Percentiles rank a stretch among this genome's conserved stretches.
phyloP scores from a whole-genome alignment of 2,888 invertebrate genomes.

The Kuschelorhynchus macadamiae region DNA sequence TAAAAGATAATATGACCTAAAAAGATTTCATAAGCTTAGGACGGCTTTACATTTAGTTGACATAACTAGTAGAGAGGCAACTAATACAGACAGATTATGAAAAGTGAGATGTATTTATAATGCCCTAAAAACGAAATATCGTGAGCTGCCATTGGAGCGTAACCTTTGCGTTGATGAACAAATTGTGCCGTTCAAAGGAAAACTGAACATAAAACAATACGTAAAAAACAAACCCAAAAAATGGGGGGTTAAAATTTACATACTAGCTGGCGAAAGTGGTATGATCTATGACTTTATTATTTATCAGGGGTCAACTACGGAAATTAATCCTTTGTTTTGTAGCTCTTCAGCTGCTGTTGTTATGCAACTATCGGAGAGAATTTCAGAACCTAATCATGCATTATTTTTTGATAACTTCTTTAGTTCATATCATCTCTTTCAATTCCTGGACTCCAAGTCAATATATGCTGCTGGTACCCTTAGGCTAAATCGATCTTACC shows the following conservation, averaged over 20 bases:
- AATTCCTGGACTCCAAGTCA: slow-evolving; percentile 6
- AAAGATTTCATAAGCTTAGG: slow-evolving; percentile 34
- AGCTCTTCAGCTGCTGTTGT: neutral
- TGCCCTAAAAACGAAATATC: neutral
- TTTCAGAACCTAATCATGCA: slow-evolving; percentile 1
- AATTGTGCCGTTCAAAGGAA: slow-evolving; percentile 2
- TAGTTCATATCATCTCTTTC: slow-evolving; percentile 2
- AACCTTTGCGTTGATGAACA: neutral
- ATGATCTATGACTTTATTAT: neutral
- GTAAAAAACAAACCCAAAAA: slow-evolving; percentile 14
- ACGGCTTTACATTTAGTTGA: slow-evolving; percentile 23
- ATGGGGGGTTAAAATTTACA: slow-evolving; percentile 13
- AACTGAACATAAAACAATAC: slow-evolving; percentile 2
- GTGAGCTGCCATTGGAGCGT: neutral
- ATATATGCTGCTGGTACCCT: slow-evolving; percentile 4
- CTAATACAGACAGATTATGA: slow-evolving; percentile 23
- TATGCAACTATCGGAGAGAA: neutral
- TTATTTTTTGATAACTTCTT: slow-evolving; percentile 14
- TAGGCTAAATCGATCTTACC: slow-evolving; percentile 1
- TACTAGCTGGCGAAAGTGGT: slow-evolving; percentile 12
- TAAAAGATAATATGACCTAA: slow-evolving; percentile 20
- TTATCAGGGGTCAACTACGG: slow-evolving; percentile 1
- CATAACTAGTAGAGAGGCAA: slow-evolving; percentile 24
- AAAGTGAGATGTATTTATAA: slow-evolving; percentile 7
- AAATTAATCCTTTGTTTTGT: neutral